Evolutionary conservation across 2,797 vertebrate species (phyloP), one percentile per base, ranked within the genome.

Genomic region (Yasuhikotakia modesta): DNA sequence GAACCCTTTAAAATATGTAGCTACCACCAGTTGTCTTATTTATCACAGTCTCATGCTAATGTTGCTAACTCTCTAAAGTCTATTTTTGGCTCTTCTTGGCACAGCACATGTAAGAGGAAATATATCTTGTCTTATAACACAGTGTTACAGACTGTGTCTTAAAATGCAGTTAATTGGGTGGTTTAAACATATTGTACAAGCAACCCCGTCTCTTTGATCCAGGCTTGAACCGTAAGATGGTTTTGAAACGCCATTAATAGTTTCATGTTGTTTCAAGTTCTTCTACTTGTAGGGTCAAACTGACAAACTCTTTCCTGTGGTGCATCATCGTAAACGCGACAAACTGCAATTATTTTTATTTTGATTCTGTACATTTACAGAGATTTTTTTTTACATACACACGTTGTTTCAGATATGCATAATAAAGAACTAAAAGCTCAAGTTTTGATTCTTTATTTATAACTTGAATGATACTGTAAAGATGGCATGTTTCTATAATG

Each of bases 81-180:
- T 90, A 88, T 88, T 89, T 86, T 22, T 70, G 85, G 67, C 16
- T 32, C 46, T 10, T 53, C 79, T 77, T 53, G 46, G 55, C n/a
- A 30, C 70, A 69, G 17, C 30, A 57, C 55, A 16, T 74, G 60
- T 70, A 75, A 75, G 50, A 73, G 70, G 75, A 57, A 70, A 58
- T 73, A 69, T 35, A 35, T 64, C 68, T 69, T 39, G 73, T 79
- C 22, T 57, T 69, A 55, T 66, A 73, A 65, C 70, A 46, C 48
- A 19, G 14, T 24, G 58, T 76, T 66, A 66, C 57, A 43, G 27
- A 73, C 64, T 64, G 5, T 83, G 75, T 76, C 60, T 35, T 72
- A 80, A 81, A 74, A 75, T 67, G 50, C 69, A 55, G 61, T 66
- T 82, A 80, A 83, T 82, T 83, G 81, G 74, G 69, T 45, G 63